phyloP scores from a whole-genome alignment of 2,113 vertebrate genomes.

The Danionella cerebrum region DNA sequence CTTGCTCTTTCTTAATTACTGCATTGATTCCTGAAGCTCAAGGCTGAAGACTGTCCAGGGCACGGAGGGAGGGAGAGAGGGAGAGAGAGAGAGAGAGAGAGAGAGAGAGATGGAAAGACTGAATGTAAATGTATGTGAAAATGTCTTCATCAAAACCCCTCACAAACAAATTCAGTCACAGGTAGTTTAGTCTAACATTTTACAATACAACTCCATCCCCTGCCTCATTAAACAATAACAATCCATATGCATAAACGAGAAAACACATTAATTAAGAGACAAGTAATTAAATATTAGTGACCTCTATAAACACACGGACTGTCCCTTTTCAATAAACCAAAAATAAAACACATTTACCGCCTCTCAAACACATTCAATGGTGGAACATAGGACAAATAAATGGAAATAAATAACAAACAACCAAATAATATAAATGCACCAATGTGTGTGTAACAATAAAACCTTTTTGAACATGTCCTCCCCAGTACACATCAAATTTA shows the following conservation, averaged over 20 bases:
- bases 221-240: conserved; percentile 22
- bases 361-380: not conserved
- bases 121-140: not conserved
- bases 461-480: too few species aligned
- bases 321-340: conserved; percentile 29
- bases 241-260: conserved; percentile 36
- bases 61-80: not conserved
- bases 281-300: conserved; percentile 39
- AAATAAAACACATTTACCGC: not conserved
- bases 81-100: not conserved
- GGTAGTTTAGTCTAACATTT: conserved; percentile 26
- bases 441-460: too few species aligned
- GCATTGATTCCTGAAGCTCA: conserved; percentile 11
- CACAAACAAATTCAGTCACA: not conserved
- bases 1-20: conserved; percentile 8
- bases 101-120: not conserved
- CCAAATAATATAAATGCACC: too few species aligned
- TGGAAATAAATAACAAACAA: too few species aligned
- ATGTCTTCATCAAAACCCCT: not conserved
- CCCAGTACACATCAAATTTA: too few species aligned
- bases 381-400: not conserved
- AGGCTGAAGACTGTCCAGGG: not conserved
- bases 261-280: conserved; percentile 33
- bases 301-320: conserved; percentile 31
- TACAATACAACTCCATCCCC: conserved; percentile 13